Percentiles rank a stretch among this genome's conserved stretches.
Evolutionary conservation across 2,888 invertebrate genomes (phyloP).

Genomic region (Amblyjoppa fuscipennis): DNA sequence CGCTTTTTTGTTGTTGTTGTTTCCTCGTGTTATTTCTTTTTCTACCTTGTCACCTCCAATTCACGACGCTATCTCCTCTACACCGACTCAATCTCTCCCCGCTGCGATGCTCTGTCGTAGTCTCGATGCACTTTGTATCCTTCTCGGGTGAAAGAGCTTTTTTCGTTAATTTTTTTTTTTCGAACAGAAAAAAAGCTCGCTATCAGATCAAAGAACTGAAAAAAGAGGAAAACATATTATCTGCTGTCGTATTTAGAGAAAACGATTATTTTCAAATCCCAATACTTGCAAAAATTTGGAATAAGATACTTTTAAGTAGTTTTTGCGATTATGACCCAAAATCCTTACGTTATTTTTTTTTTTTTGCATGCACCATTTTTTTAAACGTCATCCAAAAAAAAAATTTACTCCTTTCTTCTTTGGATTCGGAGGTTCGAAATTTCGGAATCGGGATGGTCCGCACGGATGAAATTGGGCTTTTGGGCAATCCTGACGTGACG

Average conservation of each 20-base stretch:
- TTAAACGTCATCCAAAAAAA: not conserved
- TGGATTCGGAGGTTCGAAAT: not conserved
- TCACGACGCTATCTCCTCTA: conserved; percentile 17
- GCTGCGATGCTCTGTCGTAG: not conserved
- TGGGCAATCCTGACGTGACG: not conserved
- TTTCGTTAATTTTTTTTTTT: conserved; percentile 4
- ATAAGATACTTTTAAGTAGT: no score
- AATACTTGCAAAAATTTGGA: no score
- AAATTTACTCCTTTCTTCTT: not conserved
- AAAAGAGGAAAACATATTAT: conserved; percentile 11
- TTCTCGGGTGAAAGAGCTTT: conserved; percentile 5
- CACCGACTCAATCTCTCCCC: not conserved
- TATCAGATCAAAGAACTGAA: not conserved
- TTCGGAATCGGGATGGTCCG: not conserved
- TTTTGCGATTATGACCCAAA: no score
- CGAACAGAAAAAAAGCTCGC: conserved; percentile 1
- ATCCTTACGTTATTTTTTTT: no score
- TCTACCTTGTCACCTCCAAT: conserved; percentile 31
- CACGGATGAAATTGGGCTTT: not conserved
- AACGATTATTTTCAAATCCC: no score
- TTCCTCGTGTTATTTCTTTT: conserved; percentile 26
- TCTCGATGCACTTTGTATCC: conserved; percentile 47
- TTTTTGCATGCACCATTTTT: no score
- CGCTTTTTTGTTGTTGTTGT: conserved; percentile 31
- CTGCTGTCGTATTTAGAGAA: not conserved